phyloP scores from a whole-genome alignment of 2,888 invertebrate species.

The Diarsia mendica region DNA sequence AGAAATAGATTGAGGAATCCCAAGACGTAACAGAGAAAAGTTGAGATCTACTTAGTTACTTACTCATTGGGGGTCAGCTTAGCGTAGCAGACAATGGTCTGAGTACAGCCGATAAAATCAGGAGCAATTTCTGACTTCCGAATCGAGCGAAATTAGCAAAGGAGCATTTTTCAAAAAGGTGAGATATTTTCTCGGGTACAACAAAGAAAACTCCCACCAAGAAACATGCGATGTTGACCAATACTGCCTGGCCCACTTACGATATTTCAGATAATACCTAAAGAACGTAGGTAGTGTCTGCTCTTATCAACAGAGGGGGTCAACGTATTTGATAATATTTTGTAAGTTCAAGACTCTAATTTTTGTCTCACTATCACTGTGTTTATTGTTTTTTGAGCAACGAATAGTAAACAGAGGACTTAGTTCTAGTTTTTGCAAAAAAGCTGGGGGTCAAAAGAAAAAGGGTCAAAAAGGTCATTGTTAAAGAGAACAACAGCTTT shows the following conservation, averaged over 20 bases:
- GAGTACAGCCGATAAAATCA: no score
- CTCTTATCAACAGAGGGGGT: slow-evolving; percentile 44
- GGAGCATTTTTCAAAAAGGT: not conserved
- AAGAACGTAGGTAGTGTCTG: slow-evolving; percentile 34
- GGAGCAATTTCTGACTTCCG: not conserved
- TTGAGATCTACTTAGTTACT: not conserved
- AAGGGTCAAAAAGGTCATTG: not conserved
- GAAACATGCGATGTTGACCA: slow-evolving; percentile 4
- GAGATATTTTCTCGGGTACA: not conserved
- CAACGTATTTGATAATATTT: slow-evolving; percentile 47
- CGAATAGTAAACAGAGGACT: slow-evolving; percentile 22
- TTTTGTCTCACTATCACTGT: slow-evolving; percentile 18
- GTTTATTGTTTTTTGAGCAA: slow-evolving; percentile 33
- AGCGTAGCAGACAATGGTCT: not conserved
- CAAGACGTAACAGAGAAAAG: not conserved
- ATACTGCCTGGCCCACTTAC: slow-evolving; percentile 10
- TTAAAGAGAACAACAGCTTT: not conserved
- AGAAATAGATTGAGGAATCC: not conserved
- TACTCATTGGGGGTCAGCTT: not conserved
- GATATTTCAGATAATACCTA: slow-evolving; percentile 36
- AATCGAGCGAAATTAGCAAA: not conserved
- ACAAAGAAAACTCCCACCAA: not conserved
- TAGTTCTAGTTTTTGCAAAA: slow-evolving; percentile 15
- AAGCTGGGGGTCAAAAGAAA: not conserved
- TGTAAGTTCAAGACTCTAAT: slow-evolving; percentile 29